These are phyloP conservation scores for Seriola dumerili DNA, from an alignment of 2,113 vertebrate genomes.

Conservation along the genomic window DNA sequence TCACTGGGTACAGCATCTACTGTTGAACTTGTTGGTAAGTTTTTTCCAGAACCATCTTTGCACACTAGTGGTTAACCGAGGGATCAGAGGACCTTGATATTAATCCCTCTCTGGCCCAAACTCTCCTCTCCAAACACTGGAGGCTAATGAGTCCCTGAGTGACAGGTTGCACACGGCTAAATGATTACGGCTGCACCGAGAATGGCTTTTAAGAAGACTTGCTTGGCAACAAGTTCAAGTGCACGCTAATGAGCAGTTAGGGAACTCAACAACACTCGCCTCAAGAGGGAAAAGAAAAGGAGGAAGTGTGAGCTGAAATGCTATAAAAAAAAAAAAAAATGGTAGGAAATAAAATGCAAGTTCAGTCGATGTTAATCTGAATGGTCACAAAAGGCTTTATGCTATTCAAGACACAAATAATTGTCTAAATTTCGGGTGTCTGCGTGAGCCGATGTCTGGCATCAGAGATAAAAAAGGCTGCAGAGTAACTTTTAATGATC, in stretches of 20 bases:
- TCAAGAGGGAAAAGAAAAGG: neutral
- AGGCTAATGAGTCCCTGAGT: conserved; percentile 18
- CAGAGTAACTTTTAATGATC: neutral
- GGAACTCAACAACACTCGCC: too few species aligned
- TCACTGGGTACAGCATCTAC: too few species aligned
- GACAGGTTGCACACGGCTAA: conserved; percentile 15
- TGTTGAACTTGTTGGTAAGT: too few species aligned
- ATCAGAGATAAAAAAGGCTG: too few species aligned
- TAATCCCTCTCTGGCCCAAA: neutral
- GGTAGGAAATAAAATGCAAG: neutral
- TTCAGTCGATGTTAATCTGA: neutral
- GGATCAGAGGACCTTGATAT: neutral
- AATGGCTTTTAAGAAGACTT: neutral
- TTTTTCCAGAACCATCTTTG: too few species aligned
- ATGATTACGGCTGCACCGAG: neutral
- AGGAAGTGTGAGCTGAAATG: conserved; percentile 19
- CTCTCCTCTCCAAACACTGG: neutral
- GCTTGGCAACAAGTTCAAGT: conserved; percentile 24
- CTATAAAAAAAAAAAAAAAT: neutral
- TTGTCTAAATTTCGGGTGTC: neutral
- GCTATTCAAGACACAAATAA: neutral
- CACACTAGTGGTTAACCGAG: neutral
- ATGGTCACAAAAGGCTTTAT: neutral
- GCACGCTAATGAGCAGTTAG: neutral
- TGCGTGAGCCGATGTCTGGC: neutral